A percentile compares a stretch with the other conserved stretches of the same genome.
Evolutionary conservation across 2,888 invertebrate species (phyloP).

Genomic region (Drosophila algonquin): DNA sequence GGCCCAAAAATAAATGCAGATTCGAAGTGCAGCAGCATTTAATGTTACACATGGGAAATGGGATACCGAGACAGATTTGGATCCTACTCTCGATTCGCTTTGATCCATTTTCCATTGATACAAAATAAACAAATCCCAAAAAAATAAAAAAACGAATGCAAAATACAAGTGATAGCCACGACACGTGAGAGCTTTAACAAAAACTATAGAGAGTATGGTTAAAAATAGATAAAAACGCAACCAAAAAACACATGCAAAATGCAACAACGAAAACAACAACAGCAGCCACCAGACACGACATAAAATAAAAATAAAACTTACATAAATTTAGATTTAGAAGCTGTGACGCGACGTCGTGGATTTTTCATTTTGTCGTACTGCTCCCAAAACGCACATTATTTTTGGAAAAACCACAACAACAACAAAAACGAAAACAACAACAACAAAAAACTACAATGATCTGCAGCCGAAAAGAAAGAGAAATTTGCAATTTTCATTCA

Average conservation of each 20-base stretch:
- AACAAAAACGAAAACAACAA: conserved; percentile 26
- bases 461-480: conserved; percentile 3
- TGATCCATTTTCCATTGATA: conserved; percentile 26
- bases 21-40: background rate
- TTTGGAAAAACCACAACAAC: conserved; percentile 60
- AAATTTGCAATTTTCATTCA: conserved; percentile 10
- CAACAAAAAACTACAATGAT: conserved; percentile 21
- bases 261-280: conserved; percentile 49
- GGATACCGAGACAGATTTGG: background rate
- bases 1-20: background rate
- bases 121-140: background rate
- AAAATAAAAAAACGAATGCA: conserved; percentile 24
- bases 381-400: conserved; percentile 76
- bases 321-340: conserved; percentile 70
- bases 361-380: conserved; percentile 62
- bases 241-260: conserved; percentile 47
- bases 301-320: conserved; percentile 77
- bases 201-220: conserved; percentile 54
- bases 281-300: conserved; percentile 46
- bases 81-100: conserved; percentile 10
- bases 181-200: conserved; percentile 31
- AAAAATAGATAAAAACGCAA: conserved; percentile 53
- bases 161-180: conserved; percentile 36
- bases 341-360: conserved; percentile 22
- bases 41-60: background rate